These are phyloP conservation scores for Ammodytes marinus DNA, from an alignment of 2,113 vertebrate genomes.

Conservation along the genomic window DNA sequence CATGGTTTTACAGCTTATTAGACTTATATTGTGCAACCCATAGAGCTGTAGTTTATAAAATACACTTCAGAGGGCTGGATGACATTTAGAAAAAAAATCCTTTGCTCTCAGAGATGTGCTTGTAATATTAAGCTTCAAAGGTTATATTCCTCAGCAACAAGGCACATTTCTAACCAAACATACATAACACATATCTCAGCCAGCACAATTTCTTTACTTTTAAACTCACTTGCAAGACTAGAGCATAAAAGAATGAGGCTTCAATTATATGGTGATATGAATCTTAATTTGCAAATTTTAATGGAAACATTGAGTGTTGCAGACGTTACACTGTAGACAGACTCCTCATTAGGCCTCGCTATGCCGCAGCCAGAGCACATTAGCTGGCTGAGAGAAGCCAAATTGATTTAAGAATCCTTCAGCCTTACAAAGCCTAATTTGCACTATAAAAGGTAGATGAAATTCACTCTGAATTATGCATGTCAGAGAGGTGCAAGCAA, in stretches of 20 bases:
- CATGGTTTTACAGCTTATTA: not conserved
- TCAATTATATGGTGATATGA: constrained; percentile 64
- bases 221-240: constrained; percentile 29
- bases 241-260: constrained; percentile 42
- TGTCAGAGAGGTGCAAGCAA: constrained; percentile 48
- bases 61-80: constrained; percentile 1
- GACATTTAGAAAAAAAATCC: constrained; percentile 29
- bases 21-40: not conserved
- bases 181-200: constrained; percentile 25
- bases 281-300: constrained; percentile 71
- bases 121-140: constrained; percentile 40
- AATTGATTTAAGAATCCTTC: constrained; percentile 79
- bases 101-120: not conserved
- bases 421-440: constrained; percentile 74
- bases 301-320: constrained; percentile 65
- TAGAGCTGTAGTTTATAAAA: not conserved
- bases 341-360: constrained; percentile 72
- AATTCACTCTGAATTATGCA: constrained; percentile 70
- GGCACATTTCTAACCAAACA: constrained; percentile 26
- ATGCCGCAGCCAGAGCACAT: constrained; percentile 68
- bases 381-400: constrained; percentile 74
- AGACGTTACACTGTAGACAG: constrained; percentile 63
- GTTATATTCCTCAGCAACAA: constrained; percentile 18
- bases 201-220: constrained; percentile 43
- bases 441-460: constrained; percentile 76